Conservation (phyloP, 1,140 invertebrate genomes). For the Rhizoglyphus robini region DNA sequence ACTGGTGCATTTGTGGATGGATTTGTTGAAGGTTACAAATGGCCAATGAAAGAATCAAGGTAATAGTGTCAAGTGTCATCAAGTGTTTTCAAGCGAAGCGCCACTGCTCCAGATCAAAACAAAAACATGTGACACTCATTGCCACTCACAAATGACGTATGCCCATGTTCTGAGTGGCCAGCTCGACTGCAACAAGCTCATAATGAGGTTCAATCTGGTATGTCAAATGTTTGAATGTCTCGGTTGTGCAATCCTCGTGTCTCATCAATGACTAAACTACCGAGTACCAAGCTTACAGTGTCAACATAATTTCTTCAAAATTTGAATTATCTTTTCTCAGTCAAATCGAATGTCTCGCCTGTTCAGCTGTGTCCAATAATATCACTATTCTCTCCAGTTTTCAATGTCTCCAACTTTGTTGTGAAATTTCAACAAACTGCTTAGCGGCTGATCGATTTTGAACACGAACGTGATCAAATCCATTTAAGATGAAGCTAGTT, state of each 20-base stretch:
- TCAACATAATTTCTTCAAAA: too few relatives aligned
- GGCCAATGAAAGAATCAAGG: too few relatives aligned
- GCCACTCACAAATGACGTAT: background rate
- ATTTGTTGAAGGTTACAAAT: too few relatives aligned
- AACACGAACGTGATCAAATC: background rate
- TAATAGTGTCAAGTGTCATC: background rate
- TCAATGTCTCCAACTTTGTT: background rate
- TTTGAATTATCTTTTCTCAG: too few relatives aligned
- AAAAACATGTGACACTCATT: background rate
- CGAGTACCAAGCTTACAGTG: too few relatives aligned
- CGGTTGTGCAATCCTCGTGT: too few relatives aligned
- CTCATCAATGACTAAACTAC: too few relatives aligned
- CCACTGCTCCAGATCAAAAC: background rate
- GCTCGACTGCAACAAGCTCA: background rate
- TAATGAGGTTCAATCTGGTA: background rate
- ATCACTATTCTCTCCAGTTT: too few relatives aligned
- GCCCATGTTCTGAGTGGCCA: background rate
- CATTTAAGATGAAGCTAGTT: slow-evolving; percentile 1
- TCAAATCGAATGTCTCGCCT: too few relatives aligned
- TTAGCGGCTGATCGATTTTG: background rate
- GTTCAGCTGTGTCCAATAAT: too few relatives aligned
- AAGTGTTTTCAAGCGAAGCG: background rate
- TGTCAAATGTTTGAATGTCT: background rate
- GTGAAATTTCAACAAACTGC: background rate
- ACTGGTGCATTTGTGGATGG: background rate